phyloP scores from a whole-genome alignment of 2,113 vertebrate genomes.

The Hassar affinis region DNA sequence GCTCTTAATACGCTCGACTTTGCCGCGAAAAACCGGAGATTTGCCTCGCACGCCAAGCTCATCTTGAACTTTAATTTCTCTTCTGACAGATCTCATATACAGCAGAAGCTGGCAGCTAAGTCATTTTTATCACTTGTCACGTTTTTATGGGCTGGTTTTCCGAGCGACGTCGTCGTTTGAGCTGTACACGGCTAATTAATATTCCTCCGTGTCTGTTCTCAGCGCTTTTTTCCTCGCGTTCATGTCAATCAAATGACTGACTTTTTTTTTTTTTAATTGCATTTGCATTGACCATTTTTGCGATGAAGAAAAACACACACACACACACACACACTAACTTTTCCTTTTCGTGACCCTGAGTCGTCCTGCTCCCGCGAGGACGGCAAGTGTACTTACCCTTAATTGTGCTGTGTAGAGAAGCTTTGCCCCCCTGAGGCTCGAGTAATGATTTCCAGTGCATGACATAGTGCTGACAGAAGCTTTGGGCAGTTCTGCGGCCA shows the following conservation, averaged over 20 bases:
- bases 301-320: neutral
- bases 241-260: conserved; percentile 3
- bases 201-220: neutral
- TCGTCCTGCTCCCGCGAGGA: conserved; percentile 12
- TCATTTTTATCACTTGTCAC: conserved; percentile 30
- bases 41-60: neutral
- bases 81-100: conserved; percentile 56
- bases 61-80: conserved; percentile 2
- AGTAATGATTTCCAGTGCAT: conserved; percentile 59
- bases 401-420: conserved; percentile 53
- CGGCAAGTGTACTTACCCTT: conserved; percentile 39
- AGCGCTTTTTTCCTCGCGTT: neutral
- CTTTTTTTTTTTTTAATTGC: neutral
- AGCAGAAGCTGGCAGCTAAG: conserved; percentile 46
- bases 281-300: neutral
- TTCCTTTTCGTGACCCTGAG: conserved; percentile 12
- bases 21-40: neutral
- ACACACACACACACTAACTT: neutral
- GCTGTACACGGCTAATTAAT: neutral
- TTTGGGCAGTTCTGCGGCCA: conserved; percentile 56
- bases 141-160: neutral
- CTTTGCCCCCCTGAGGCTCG: conserved; percentile 42
- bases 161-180: neutral
- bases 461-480: conserved; percentile 63
- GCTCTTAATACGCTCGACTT: neutral